Evolutionary conservation across 23 tunicate species (phyloP), one percentile per base, ranked within the genome.

Genomic region (Botrylloides violaceus): DNA sequence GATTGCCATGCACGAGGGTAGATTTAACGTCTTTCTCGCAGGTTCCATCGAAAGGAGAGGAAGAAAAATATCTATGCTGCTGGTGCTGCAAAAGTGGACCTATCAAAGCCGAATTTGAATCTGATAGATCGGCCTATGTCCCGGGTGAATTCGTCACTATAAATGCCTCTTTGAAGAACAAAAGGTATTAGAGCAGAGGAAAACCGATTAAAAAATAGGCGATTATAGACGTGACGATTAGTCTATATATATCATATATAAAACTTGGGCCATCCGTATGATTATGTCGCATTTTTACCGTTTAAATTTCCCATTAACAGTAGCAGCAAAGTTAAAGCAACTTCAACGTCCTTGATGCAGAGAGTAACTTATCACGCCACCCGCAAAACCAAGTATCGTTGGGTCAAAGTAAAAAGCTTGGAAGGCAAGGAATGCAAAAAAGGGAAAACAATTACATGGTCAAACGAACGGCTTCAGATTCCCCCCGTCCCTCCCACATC

Each of bases 141-240:
- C 84, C 84, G 18, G 84, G 84, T 38, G 84, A 80, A 43, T 80
- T 59, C 29, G 71, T 80, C 15, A 19, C 38, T 3, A 31, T 80
- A n/a, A 80, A 61, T 62, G 84, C 68, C 12, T 55, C 77, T 2
- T 37, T 60, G 2, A 60, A 72, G 37, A 80, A 80, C 32, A 43
- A 24, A 15, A 80, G 84, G 84, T 80, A 25, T 4, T 43, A 43
- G 15, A 9, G 53, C 53, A 15, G n/a, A n/a, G n/a, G n/a, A n/a
- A n/a, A n/a, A n/a, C n/a, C n/a, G n/a, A n/a, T n/a, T n/a, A n/a
- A n/a, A n/a, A n/a, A n/a, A n/a, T n/a, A n/a, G n/a, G n/a, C n/a
- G n/a, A n/a, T n/a, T n/a, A n/a, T n/a, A n/a, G n/a, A n/a, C n/a
- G n/a, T n/a, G n/a, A n/a, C n/a, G n/a, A n/a, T n/a, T n/a, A n/a